Evolutionary conservation across 2,113 vertebrate genomes (phyloP).

Genomic region (Pelecanoides urinatrix): DNA sequence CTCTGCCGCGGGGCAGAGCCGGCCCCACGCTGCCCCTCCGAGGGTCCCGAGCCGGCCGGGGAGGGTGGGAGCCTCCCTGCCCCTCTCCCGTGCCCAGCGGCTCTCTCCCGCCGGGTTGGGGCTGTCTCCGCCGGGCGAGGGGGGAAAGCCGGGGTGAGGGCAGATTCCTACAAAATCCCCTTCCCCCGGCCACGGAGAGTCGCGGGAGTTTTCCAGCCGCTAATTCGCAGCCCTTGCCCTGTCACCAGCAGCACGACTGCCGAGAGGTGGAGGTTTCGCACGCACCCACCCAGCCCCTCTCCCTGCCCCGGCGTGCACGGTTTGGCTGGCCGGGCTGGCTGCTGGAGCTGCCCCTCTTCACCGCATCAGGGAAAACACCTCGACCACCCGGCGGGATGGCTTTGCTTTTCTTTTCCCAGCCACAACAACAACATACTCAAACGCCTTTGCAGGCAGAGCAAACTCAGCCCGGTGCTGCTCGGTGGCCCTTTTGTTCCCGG

Average conservation of each 20-base stretch:
- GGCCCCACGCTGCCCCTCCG: background rate
- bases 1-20: background rate
- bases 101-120: background rate
- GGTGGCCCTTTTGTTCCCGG: constrained; percentile 26
- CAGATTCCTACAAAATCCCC: background rate
- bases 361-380: background rate
- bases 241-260: background rate
- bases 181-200: background rate
- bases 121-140: background rate
- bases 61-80: background rate
- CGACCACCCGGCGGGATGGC: no score
- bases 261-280: background rate
- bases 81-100: background rate
- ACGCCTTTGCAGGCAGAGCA: background rate
- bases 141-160: background rate
- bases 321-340: background rate
- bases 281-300: no score
- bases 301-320: background rate
- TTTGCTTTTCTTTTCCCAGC: background rate
- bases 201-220: background rate
- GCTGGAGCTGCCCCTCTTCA: background rate
- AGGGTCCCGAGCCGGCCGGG: background rate
- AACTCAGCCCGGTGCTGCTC: constrained; percentile 3
- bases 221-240: background rate
- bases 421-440: background rate